phyloP scores from a whole-genome alignment of 2,113 vertebrate species.

The Proterorhinus semilunaris region DNA sequence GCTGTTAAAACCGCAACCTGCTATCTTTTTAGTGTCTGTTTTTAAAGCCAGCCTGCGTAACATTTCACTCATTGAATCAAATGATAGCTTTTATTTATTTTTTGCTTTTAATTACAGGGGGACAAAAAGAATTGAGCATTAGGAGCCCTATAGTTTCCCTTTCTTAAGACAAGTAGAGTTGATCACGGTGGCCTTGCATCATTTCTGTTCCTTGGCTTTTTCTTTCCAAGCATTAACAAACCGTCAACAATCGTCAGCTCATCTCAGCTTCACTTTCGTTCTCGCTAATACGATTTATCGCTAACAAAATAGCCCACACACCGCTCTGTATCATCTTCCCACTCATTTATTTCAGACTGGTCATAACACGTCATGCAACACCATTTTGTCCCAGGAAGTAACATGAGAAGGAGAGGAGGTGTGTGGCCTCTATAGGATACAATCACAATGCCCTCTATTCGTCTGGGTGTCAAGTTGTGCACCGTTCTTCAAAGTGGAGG shows the following conservation, averaged over 20 bases:
- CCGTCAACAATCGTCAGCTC: background rate
- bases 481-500: background rate
- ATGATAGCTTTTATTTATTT: no score
- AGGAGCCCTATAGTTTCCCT: background rate
- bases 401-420: conserved; percentile 3
- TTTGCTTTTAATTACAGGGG: no score
- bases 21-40: no score
- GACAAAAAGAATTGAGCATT: no score
- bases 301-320: background rate
- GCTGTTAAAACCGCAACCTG: no score
- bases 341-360: conserved; percentile 24
- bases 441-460: conserved; percentile 28
- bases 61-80: no score
- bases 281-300: background rate
- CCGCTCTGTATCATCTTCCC: conserved; percentile 33
- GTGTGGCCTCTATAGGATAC: conserved; percentile 8
- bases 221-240: background rate
- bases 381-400: conserved; percentile 23
- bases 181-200: background rate
- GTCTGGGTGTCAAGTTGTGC: conserved; percentile 22
- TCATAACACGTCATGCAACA: conserved; percentile 39
- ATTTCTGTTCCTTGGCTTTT: background rate
- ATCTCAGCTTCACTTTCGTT: background rate
- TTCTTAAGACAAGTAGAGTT: background rate
- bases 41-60: no score